These are phyloP conservation scores for Catagonus wagneri DNA, from an alignment of 2,113 vertebrate species.

Conservation along the genomic window DNA sequence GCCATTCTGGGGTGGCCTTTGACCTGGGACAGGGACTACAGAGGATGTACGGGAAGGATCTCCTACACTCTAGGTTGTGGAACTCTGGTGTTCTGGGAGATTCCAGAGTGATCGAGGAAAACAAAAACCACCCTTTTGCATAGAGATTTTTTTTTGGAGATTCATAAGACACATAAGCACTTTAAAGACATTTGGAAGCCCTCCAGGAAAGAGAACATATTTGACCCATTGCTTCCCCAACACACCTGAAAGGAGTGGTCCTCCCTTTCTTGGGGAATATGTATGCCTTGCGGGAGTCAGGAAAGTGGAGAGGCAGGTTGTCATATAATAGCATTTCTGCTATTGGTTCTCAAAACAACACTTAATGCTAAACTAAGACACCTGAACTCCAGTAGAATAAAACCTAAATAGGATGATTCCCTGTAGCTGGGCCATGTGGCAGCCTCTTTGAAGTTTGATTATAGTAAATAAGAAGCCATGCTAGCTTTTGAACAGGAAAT, in stretches of 20 bases:
- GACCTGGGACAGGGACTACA: background rate
- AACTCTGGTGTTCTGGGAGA: background rate
- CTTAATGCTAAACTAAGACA: background rate
- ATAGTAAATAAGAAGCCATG: background rate
- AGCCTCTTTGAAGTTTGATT: background rate
- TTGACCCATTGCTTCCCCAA: background rate
- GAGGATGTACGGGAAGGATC: background rate
- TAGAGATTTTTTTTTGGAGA: background rate
- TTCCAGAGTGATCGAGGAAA: background rate
- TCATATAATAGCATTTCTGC: background rate
- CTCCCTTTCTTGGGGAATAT: background rate
- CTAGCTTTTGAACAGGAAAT: background rate
- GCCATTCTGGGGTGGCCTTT: too few species aligned
- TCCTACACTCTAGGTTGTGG: background rate
- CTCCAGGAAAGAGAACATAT: background rate
- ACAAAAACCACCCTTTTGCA: background rate
- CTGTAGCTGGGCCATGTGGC: too few species aligned
- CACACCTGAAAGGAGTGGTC: fast-evolving
- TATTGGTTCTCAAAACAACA: background rate
- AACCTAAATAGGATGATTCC: background rate
- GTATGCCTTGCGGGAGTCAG: too few species aligned
- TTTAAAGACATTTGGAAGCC: background rate
- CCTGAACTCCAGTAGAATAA: background rate
- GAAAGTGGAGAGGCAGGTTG: background rate
- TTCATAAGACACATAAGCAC: background rate